Conservation (phyloP, 2,888 invertebrate genomes). For the Drosophila demipolita region DNA sequence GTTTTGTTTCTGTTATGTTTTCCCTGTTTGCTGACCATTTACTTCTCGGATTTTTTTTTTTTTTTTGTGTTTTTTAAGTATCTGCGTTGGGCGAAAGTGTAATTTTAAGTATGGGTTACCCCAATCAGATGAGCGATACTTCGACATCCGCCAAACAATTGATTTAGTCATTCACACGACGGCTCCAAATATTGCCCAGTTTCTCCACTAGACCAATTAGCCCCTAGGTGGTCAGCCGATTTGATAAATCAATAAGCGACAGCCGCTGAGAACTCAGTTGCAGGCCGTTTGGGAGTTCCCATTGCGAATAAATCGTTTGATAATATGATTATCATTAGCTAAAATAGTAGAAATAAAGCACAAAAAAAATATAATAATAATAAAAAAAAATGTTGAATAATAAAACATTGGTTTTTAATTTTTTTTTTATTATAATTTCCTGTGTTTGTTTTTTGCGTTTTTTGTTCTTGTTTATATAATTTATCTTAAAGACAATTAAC, state of each 20-base stretch:
- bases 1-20: slow-evolving; percentile 8
- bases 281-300: background rate
- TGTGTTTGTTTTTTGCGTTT: slow-evolving; percentile 19
- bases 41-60: background rate
- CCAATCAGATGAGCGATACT: slow-evolving; percentile 9
- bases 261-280: background rate
- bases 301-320: background rate
- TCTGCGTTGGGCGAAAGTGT: slow-evolving; percentile 14
- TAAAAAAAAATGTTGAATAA: slow-evolving; percentile 5
- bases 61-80: background rate
- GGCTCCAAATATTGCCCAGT: slow-evolving; percentile 18
- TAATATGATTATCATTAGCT: background rate
- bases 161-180: slow-evolving; percentile 37
- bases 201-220: slow-evolving; percentile 1
- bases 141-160: slow-evolving; percentile 22
- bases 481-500: slow-evolving; percentile 77
- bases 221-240: background rate
- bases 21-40: slow-evolving; percentile 10
- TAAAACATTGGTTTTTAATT: background rate
- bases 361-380: background rate
- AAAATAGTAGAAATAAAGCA: background rate
- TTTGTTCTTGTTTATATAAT: slow-evolving; percentile 53
- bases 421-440: slow-evolving; percentile 37
- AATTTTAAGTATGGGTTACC: slow-evolving; percentile 26
- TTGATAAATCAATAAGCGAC: slow-evolving; percentile 7